Conservation (phyloP, 2,113 vertebrate genomes). For the Xiphophorus hellerii region DNA sequence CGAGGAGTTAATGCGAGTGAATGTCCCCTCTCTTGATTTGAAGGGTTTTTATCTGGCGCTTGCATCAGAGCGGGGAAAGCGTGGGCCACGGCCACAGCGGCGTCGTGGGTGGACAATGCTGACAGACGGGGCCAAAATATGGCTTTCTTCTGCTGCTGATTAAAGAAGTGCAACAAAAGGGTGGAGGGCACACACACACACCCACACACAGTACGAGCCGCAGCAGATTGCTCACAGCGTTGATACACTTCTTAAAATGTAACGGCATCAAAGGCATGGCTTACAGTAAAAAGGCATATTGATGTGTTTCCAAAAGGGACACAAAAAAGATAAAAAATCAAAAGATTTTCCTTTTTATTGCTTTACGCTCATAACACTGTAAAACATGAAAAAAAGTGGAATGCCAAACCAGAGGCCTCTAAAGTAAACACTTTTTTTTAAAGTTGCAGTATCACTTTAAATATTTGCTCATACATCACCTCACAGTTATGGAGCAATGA, state of each 20-base stretch:
- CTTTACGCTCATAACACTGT: slow-evolving; percentile 39
- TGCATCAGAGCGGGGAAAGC: slow-evolving; percentile 74
- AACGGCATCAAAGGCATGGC: slow-evolving; percentile 35
- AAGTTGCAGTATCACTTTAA: neutral
- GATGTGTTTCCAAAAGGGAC: slow-evolving; percentile 12
- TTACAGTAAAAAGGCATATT: slow-evolving; percentile 9
- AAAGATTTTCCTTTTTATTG: slow-evolving; percentile 49
- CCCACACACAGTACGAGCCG: slow-evolving; percentile 5
- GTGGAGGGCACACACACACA: slow-evolving; percentile 43
- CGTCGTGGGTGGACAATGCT: slow-evolving; percentile 58
- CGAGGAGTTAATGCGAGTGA: slow-evolving; percentile 57
- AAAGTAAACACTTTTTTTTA: slow-evolving; percentile 41
- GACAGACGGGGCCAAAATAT: slow-evolving; percentile 80
- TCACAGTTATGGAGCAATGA: neutral
- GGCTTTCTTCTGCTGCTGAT: slow-evolving; percentile 78
- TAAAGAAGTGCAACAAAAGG: slow-evolving; percentile 76
- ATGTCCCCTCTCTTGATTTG: slow-evolving; percentile 63
- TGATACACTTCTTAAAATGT: slow-evolving; percentile 27
- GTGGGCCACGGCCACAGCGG: slow-evolving; percentile 63
- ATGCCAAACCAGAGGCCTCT: slow-evolving; percentile 28
- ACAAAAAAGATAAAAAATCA: slow-evolving; percentile 43
- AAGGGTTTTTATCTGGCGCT: slow-evolving; percentile 66
- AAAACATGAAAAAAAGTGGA: slow-evolving; percentile 29
- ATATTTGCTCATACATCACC: neutral
- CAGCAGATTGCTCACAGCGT: neutral